Percentiles rank a stretch among this genome's conserved stretches.
Conservation (phyloP, 2,888 invertebrate species). For the Athalia cordata region DNA sequence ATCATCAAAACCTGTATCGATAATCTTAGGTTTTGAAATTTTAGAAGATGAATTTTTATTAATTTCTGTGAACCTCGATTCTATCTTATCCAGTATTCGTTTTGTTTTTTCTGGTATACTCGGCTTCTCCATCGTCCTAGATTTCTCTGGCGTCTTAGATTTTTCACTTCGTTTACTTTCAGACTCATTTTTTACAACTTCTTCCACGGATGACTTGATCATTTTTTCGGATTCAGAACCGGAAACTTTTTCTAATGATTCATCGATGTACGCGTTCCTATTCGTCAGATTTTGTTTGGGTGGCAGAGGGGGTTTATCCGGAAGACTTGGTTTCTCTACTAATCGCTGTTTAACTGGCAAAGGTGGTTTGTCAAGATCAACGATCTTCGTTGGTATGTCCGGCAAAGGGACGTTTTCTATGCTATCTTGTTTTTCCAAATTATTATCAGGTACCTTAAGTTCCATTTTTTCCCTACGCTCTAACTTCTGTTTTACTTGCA, state of each 20-base stretch:
- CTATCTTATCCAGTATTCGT: constrained; percentile 69
- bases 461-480: constrained; percentile 64
- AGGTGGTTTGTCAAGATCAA: constrained; percentile 45
- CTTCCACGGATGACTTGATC: constrained; percentile 36
- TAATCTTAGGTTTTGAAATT: constrained; percentile 66
- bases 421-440: constrained; percentile 68
- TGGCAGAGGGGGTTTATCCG: constrained; percentile 52
- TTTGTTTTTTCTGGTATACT: constrained; percentile 71
- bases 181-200: constrained; percentile 32
- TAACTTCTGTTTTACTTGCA: constrained; percentile 67
- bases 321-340: constrained; percentile 52
- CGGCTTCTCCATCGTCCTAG: constrained; percentile 65
- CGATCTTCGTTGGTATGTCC: constrained; percentile 62
- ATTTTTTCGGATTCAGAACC: constrained; percentile 20
- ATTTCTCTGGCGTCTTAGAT: constrained; percentile 56
- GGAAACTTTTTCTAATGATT: background rate
- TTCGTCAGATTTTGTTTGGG: constrained; percentile 52
- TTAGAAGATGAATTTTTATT: constrained; percentile 63
- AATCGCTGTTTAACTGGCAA: constrained; percentile 50
- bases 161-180: constrained; percentile 51
- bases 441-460: constrained; percentile 64
- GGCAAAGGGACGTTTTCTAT: constrained; percentile 71
- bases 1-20: constrained; percentile 71
- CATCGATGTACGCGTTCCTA: constrained; percentile 42
- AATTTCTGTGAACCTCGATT: constrained; percentile 66